These are phyloP conservation scores for Spodoptera picta DNA, from an alignment of 2,888 invertebrate genomes.

Conservation along the genomic window DNA sequence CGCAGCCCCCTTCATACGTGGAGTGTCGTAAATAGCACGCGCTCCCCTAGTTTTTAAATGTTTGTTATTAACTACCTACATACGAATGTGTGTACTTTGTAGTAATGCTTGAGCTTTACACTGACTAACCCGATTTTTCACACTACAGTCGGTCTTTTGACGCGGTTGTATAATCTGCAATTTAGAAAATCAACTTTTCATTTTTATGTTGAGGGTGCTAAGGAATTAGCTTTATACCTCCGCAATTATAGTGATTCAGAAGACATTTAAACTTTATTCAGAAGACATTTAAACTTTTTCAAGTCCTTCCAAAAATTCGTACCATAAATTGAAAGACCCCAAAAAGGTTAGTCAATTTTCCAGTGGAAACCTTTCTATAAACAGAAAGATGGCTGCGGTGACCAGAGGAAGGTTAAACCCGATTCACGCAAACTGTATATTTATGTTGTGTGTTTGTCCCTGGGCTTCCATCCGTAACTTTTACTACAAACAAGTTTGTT, in stretches of 20 bases:
- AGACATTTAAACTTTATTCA: too few relatives aligned
- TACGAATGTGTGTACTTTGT: constrained; percentile 18
- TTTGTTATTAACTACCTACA: constrained; percentile 38
- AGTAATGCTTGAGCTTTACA: background rate
- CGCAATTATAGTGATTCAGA: too few relatives aligned
- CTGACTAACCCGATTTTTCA: too few relatives aligned
- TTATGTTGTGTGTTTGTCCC: constrained; percentile 26
- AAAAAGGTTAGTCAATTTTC: too few relatives aligned
- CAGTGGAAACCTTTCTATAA: background rate
- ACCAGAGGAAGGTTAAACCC: constrained; percentile 9
- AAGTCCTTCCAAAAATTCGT: too few relatives aligned
- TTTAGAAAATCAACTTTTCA: too few relatives aligned
- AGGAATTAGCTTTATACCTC: too few relatives aligned
- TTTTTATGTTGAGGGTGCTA: too few relatives aligned
- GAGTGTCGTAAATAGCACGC: constrained; percentile 47
- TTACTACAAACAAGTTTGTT: constrained; percentile 26
- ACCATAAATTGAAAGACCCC: too few relatives aligned
- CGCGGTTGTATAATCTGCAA: too few relatives aligned
- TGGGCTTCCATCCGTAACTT: constrained; percentile 23
- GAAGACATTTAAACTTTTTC: too few relatives aligned
- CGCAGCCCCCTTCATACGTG: constrained; percentile 21
- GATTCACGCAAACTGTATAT: constrained; percentile 9
- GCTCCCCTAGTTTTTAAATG: constrained; percentile 41
- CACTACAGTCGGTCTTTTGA: too few relatives aligned
- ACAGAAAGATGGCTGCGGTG: constrained; percentile 4